These are phyloP conservation scores for Olivierus martensii DNA, from an alignment of 1,140 invertebrate species.

Conservation along the genomic window DNA sequence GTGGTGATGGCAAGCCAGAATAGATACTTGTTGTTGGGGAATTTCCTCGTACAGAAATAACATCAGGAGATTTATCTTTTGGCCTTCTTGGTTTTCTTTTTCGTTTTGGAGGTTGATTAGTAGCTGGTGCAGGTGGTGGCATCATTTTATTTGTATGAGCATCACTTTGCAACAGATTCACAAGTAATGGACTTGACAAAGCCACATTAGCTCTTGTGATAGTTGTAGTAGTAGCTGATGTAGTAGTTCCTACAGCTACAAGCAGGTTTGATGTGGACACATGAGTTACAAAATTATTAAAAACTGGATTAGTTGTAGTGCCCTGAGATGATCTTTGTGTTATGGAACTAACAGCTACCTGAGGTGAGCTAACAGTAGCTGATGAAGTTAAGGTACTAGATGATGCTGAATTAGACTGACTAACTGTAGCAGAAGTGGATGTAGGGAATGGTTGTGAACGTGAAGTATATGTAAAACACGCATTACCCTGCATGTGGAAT, in stretches of 20 bases:
- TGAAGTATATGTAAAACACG: conserved; percentile 4
- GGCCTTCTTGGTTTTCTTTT: conserved; percentile 19
- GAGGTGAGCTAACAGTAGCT: neutral
- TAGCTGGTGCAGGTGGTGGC: conserved; percentile 24
- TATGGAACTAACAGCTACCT: conserved; percentile 2
- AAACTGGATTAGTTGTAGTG: conserved; percentile 8
- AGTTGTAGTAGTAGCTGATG: conserved; percentile 8
- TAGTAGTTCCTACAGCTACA: neutral
- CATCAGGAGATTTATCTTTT: conserved; percentile 15
- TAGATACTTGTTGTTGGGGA: too few relatives aligned
- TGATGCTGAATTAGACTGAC: conserved; percentile 26
- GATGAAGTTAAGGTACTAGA: conserved; percentile 19
- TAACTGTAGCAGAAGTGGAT: conserved; percentile 27
- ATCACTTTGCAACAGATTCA: conserved; percentile 81
- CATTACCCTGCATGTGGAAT: conserved; percentile 16
- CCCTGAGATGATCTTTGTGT: conserved; percentile 6
- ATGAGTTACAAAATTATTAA: conserved; percentile 12
- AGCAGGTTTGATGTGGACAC: neutral
- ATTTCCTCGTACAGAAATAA: too few relatives aligned
- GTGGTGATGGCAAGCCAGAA: neutral
- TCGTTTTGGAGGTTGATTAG: conserved; percentile 12
- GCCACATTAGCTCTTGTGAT: conserved; percentile 36
- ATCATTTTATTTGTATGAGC: conserved; percentile 14
- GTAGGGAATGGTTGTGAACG: conserved; percentile 22
- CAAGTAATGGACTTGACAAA: conserved; percentile 72